Evolutionary conservation across 2,797 vertebrate species (phyloP), one percentile per base, ranked within the genome.

Genomic region (Varecia variegata): DNA sequence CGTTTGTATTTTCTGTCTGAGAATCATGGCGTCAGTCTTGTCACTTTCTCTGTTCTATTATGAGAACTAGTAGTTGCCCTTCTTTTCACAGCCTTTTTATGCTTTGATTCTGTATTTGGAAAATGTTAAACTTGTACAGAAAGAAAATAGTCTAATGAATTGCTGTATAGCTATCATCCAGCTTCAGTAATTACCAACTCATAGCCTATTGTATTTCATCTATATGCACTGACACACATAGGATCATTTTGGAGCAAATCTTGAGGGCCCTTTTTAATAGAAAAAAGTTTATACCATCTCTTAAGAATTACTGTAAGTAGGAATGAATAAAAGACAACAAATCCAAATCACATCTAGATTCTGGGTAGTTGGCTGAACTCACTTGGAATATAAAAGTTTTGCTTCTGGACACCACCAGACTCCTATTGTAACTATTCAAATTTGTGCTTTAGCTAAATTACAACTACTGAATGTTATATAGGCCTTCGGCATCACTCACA

Each of bases 61-160:
- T 40, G 54, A 86, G 40, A 85, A 43, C 23, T 30, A 35, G 43
- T 43, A 56, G 2, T 54, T 83, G 76, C 0, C 38, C 38, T 88
- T 65, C 30, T 94, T 67, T 67, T 71, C 25, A 74, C 27, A 89
- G 62, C 38, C 13, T 90, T 71, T 81, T 50, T 50, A 43, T 58
- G 10, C 17, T 52, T 65, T 86, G 45, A 56, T n/a, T 88, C 71
- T 73, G 68, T 70, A 50, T 65, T 88, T 62, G 68, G 58, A 40
- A 95, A 62, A 88, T 62, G 45, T 79, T 45, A 58, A 50, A 62
- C 90, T 92, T 45, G 3, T n/a, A 32, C 12, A 77, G 91, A 77
- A 92, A 27, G n/a, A 62, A 71, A 84, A 18, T 50, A 30, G 47
- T 20, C 1, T 32, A 4, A 1, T 68, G 54, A 65, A 17, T 82